These are phyloP conservation scores for Toxotes jaculatrix DNA, from an alignment of 2,113 vertebrate species.

Conservation along the genomic window DNA sequence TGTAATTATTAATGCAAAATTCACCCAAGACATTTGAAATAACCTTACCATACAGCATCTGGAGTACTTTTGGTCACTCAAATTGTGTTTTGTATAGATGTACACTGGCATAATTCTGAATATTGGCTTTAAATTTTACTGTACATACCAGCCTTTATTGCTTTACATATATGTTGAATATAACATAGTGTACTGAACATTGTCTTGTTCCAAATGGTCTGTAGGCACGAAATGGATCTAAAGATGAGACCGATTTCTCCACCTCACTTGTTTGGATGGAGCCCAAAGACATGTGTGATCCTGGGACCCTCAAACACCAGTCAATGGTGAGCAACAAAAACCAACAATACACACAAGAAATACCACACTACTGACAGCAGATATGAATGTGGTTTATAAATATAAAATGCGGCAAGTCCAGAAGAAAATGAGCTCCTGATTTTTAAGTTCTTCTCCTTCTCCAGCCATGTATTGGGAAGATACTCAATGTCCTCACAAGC, in stretches of 20 bases:
- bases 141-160: neutral
- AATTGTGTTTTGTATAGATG: neutral
- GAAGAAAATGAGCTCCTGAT: neutral
- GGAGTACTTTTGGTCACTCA: no score
- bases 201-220: constrained; percentile 21
- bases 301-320: constrained; percentile 49
- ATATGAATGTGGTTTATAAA: neutral
- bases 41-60: no score
- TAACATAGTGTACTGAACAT: neutral
- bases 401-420: neutral
- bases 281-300: constrained; percentile 73
- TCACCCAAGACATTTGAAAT: neutral
- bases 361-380: neutral
- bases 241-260: neutral
- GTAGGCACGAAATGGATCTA: constrained; percentile 57
- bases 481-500: constrained; percentile 60
- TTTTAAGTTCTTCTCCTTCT: neutral
- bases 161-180: neutral
- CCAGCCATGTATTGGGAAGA: constrained; percentile 79
- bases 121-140: neutral
- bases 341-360: neutral
- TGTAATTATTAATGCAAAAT: neutral
- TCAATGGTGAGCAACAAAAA: constrained; percentile 62
- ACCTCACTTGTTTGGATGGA: constrained; percentile 52
- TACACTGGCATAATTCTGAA: neutral